Evolutionary conservation across 2,797 vertebrate genomes (phyloP), one percentile per base, ranked within the genome.

Genomic region (Lagorchestes hirsutus): DNA sequence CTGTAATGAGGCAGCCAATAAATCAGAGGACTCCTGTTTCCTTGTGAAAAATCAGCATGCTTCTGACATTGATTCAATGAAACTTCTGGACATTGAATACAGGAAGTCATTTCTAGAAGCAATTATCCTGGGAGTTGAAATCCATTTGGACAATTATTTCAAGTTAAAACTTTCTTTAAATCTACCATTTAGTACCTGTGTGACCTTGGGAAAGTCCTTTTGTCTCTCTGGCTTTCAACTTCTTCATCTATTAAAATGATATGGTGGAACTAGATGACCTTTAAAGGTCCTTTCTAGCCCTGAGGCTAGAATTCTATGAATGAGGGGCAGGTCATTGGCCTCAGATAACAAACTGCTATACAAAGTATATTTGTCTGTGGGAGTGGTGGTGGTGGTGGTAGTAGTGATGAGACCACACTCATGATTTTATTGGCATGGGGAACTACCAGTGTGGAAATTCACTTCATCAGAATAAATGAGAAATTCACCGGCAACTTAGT

Each of bases 21-120:
- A 96, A 96, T 97, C 59, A 93, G 95, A 90, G 40, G 12, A 90
- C 74, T 96, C 92, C 5, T 90, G 90, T 28, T 95, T 95, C 54
- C 74, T 95, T 54, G 28, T 57, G 93, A 90, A 94, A 56, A 91
- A n/a, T 91, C 90, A 91, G 56, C 28, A 34, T 55, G n/a, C 90
- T 95, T 62, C 54, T 52, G 92, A 96, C 22, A 91, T 94, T 96
- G 96, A 16, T 29, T 93, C 92, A 52, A 31, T 55, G 0, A 87
- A 95, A 97, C 28, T 55, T n/a, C 24, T 55, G 93, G 93, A n/a
- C 95, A 92, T 67, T 58, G 58, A 93, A 57, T 54, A 24, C 3
- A 92, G 55, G 6, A 92, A 90, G 1, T 67, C 3, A 13, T 95
- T 56, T 55, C 22, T 27, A 90, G 50, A 96, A 92, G 54, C 0